Percentiles rank a stretch among this genome's conserved stretches.
These are phyloP conservation scores for Cassiopea andromeda DNA, from an alignment of 30 jellyfish, hydroid and myxozoan species.

Conservation along the genomic window DNA sequence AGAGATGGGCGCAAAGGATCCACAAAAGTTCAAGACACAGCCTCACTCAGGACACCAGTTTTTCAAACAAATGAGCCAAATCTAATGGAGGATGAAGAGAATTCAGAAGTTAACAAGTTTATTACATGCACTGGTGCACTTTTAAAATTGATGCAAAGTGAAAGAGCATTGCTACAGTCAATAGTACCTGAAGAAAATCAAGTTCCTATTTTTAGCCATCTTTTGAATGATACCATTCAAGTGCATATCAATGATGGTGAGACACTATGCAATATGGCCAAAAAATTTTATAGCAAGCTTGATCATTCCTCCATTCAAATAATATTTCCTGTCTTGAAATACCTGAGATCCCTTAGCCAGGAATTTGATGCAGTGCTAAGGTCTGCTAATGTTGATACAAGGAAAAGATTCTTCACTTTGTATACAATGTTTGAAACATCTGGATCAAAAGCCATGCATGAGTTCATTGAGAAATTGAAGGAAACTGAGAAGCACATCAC, in stretches of 20 bases:
- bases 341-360: constrained; percentile 74
- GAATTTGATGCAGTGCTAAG: constrained; percentile 93
- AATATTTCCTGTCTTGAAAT: constrained; percentile 86
- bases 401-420: constrained; percentile 88
- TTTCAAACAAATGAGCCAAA: constrained; percentile 49
- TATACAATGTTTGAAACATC: constrained; percentile 72
- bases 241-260: constrained; percentile 83
- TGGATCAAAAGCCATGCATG: constrained; percentile 70
- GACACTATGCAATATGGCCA: constrained; percentile 86
- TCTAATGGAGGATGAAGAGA: constrained; percentile 82
- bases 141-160: constrained; percentile 95
- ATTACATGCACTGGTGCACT: constrained; percentile 92
- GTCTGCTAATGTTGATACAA: constrained; percentile 90
- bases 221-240: constrained; percentile 74
- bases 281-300: constrained; percentile 59
- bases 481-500: constrained; percentile 90
- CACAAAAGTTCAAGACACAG: constrained; percentile 37
- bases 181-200: constrained; percentile 92
- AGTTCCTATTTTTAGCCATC: constrained; percentile 93
- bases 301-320: constrained; percentile 93
- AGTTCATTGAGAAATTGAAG: constrained; percentile 68
- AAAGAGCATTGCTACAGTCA: constrained; percentile 69
- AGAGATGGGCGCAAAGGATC: constrained; percentile 69
- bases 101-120: constrained; percentile 80
- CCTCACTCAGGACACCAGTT: constrained; percentile 42